These are phyloP conservation scores for Thamnaconus septentrionalis DNA, from an alignment of 2,113 vertebrate species.

Conservation along the genomic window DNA sequence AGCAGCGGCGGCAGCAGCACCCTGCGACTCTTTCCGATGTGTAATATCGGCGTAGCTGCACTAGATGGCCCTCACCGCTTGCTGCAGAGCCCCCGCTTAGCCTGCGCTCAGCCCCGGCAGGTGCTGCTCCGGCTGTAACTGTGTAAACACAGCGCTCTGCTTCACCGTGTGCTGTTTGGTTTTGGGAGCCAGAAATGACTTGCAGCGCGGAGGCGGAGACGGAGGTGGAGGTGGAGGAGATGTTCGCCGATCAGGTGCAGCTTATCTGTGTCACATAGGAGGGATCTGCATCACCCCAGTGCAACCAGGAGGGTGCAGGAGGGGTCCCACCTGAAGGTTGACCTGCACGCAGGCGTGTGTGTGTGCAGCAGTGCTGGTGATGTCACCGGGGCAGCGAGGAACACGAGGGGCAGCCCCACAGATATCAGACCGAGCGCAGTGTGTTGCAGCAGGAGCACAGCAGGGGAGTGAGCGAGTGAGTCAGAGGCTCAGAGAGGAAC, in stretches of 20 bases:
- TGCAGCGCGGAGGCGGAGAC: no score
- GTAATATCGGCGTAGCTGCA: conserved; percentile 56
- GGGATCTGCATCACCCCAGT: conserved; percentile 1
- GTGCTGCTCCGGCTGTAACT: conserved; percentile 11
- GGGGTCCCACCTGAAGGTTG: conserved; percentile 33
- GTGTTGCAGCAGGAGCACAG: conserved; percentile 49
- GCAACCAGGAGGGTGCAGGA: conserved; percentile 1
- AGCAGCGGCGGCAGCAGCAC: no score
- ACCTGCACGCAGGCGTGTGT: conserved; percentile 27
- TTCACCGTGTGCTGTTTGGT: conserved; percentile 16
- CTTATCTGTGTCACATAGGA: no score
- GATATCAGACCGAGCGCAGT: conserved; percentile 63
- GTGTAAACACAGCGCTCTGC: conserved; percentile 12
- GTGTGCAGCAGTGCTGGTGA: conserved; percentile 50
- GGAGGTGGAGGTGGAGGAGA: not conserved
- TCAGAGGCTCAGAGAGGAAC: conserved; percentile 30
- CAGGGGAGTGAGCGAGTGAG: conserved; percentile 56
- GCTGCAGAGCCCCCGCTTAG: not conserved
- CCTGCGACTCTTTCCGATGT: conserved; percentile 34
- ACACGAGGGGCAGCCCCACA: conserved; percentile 57
- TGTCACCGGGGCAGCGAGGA: conserved; percentile 60
- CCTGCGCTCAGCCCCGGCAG: conserved; percentile 10
- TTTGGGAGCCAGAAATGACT: no score
- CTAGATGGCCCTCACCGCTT: conserved; percentile 68
- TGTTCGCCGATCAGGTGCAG: not conserved